Percentiles rank a stretch among this genome's conserved stretches.
phyloP scores from a whole-genome alignment of 2,797 vertebrate species.

The Gorsachius magnificus region DNA sequence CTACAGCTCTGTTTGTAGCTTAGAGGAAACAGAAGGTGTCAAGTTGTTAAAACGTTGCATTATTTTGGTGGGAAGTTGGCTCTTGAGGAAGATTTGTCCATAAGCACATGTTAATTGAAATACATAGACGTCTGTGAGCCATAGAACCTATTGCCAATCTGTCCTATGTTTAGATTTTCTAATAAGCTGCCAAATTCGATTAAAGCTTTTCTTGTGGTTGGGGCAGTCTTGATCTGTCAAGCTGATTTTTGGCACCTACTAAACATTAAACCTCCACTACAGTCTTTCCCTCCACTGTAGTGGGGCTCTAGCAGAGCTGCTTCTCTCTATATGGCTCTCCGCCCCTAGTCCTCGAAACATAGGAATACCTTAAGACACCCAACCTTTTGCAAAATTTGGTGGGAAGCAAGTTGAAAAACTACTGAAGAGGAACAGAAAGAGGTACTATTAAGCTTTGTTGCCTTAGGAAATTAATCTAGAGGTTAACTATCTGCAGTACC shows the following conservation, averaged over 20 bases:
- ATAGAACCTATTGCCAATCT: not conserved
- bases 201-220: not conserved
- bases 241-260: not conserved
- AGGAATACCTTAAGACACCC: not conserved
- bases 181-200: not conserved
- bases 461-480: not conserved
- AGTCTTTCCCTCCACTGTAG: not conserved
- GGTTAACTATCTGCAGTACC: not conserved
- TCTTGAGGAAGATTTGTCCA: not conserved
- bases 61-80: not conserved
- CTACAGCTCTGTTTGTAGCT: not conserved
- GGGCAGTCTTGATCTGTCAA: not conserved
- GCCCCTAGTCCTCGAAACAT: not conserved
- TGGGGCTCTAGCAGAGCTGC: not conserved
- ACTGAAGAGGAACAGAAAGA: not conserved
- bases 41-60: not conserved
- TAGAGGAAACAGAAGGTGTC: not conserved
- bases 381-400: not conserved
- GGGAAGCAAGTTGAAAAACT: not conserved
- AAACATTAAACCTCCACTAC: not conserved
- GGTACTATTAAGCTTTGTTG: not conserved
- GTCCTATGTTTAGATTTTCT: not conserved
- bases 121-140: not conserved
- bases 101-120: not conserved
- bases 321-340: not conserved